Evolutionary conservation across 2,113 vertebrate species (phyloP), one percentile per base, ranked within the genome.

Genomic region (Ophiodon elongatus): DNA sequence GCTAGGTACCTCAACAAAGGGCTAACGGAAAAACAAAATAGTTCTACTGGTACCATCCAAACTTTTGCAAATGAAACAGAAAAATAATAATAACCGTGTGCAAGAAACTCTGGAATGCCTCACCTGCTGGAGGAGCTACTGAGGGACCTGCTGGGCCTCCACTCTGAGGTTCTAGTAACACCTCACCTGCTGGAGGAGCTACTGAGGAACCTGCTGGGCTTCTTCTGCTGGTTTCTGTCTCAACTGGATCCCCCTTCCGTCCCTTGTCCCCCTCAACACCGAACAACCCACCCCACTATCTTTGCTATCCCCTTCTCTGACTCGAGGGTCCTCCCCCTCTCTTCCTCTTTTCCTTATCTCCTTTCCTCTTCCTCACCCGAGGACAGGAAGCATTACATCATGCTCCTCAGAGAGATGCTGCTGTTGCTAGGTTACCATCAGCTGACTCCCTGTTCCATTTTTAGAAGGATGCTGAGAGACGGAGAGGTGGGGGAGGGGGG

Each of bases 351-450:
- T 23, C 21, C 50, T 52, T 54, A n/a, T 35, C 11, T 8, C 60
- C 8, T 35, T 13, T 37, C 50, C 33, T 9, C 8, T 76, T n/a
- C 19, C 56, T 14, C 7, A 37, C 31, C 27, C 21, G 15, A 4
- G 2, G 27, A 84, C 73, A 79, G 89, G 77, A 89, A 85, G 73
- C 80, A 92, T 94, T 82, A 91, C 90, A 85, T 93, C 93, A 91
- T 85, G 69, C 52, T 86, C 89, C 80, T 65, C 45, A 70, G 84
- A 78, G 90, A 88, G 89, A 91, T 92, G 92, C 92, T 91, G 91
- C 89, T 91, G 94, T 94, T 94, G 94, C 94, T 94, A 93, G 87
- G 94, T 79, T 80, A 94, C 93, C 10, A 14, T 73, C 57, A 76
- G 75, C 85, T 89, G 85, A 86, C 86, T 90, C 90, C 82, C 65